Evolutionary conservation across 1,140 invertebrate species (phyloP).

Genomic region (Drosophila parvula): DNA sequence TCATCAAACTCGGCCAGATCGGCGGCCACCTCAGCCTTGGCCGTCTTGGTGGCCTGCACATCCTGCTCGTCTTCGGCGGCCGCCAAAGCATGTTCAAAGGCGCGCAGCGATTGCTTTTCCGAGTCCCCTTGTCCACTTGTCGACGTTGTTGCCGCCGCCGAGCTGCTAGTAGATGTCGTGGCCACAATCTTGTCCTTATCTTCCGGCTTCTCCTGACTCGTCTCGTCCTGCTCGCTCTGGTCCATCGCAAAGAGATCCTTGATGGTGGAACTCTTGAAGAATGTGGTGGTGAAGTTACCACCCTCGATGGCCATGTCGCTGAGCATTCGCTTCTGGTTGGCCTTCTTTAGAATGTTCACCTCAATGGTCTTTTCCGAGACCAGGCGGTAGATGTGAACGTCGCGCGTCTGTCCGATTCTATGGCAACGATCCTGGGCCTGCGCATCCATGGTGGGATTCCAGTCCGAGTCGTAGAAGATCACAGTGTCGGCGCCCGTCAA

Average conservation of each 20-base stretch:
- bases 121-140: conserved; percentile 34
- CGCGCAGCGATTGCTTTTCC: conserved; percentile 88
- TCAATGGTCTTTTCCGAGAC: conserved; percentile 99
- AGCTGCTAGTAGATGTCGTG: conserved; percentile 19
- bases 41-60: conserved; percentile 94
- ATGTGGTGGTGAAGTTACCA: conserved; percentile 99
- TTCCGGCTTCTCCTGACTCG: conserved; percentile 66
- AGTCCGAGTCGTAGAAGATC: conserved; percentile 99
- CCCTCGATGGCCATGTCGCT: conserved; percentile 99
- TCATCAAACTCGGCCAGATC: conserved; percentile 99
- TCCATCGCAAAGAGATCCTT: conserved; percentile 96
- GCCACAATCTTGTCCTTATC: conserved; percentile 56
- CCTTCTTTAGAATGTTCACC: conserved; percentile 99
- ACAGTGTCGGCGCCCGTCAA: conserved; percentile 99
- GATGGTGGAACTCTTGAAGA: conserved; percentile 97
- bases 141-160: conserved; percentile 1
- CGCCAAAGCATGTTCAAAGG: conserved; percentile 92
- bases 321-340: conserved; percentile 97
- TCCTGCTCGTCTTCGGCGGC: conserved; percentile 98
- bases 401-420: conserved; percentile 99
- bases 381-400: conserved; percentile 99
- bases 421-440: conserved; percentile 99
- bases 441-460: conserved; percentile 99
- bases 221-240: conserved; percentile 88
- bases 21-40: conserved; percentile 95